Evolutionary conservation across 1,140 invertebrate genomes (phyloP).

Genomic region (Caenorhabditis brenneri): DNA sequence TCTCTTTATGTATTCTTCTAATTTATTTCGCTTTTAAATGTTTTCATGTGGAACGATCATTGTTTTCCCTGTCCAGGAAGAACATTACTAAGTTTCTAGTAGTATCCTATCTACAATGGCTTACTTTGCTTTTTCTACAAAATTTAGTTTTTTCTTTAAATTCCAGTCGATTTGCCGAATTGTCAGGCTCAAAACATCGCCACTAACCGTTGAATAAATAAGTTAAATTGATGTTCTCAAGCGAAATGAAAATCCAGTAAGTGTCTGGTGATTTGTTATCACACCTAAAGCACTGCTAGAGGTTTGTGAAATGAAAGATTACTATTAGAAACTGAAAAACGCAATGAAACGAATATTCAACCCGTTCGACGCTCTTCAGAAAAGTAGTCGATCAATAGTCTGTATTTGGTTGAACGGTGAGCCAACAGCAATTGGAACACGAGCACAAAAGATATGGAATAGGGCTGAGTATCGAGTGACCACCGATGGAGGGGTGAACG

Average conservation of each 20-base stretch:
- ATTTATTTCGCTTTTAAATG: no score
- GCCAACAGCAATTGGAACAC: background rate
- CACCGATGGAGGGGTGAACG: background rate
- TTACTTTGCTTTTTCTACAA: background rate
- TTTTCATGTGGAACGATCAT: no score
- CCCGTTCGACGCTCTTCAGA: background rate
- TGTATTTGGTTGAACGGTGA: slow-evolving; percentile 47
- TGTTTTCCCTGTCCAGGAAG: background rate
- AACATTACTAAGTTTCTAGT: background rate
- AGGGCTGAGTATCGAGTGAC: background rate
- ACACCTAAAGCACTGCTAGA: no score
- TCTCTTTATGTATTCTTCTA: no score
- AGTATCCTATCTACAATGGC: background rate
- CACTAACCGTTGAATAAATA: slow-evolving; percentile 34
- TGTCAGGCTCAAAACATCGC: background rate
- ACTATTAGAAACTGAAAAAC: no score
- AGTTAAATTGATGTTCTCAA: no score
- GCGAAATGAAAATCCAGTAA: no score
- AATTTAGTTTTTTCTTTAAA: slow-evolving; percentile 8
- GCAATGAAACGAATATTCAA: background rate
- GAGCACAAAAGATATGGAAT: background rate
- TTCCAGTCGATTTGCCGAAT: slow-evolving; percentile 28
- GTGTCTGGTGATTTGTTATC: no score
- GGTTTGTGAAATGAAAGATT: no score
- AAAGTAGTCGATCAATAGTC: background rate